Base-by-base conservation (phyloP, 2,113 vertebrate genomes). In the Sceloporus tristichus region DNA sequence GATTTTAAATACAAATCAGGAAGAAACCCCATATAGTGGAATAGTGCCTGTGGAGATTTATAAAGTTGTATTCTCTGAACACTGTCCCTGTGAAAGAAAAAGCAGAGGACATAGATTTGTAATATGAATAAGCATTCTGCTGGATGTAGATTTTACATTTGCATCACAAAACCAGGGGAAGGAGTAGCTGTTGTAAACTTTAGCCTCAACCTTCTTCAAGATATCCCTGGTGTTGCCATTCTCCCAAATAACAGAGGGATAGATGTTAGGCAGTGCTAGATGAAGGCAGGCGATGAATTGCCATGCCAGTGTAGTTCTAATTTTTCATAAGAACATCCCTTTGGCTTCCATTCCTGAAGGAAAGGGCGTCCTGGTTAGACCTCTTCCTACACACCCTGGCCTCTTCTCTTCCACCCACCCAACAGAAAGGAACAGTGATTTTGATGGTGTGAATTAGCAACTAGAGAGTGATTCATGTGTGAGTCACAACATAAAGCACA, bases 371-470 rank as follows among this genome's bases (percentile, higher is more conserved):
- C 48, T 88, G 81, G 62, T 88, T 84, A 66, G 48, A n/a, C 87
- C 16, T 70, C 27, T 70, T 88, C 74, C 81, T 70, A 78, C 25
- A 11, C 62, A 78, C 25, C n/a, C n/a, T 38, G 38, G 42, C 74
- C 81, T 84, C 62, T 88, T 78, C 73, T 65, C 53, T 78, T 62
- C 75, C 81, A 54, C 85, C 84, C 85, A 79, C 85, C 53, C 75
- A 53, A 53, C 34, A 73, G 27, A 79, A 74, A 84, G 66, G 54
- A 87, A 71, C 38, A 71, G 38, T 79, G 66, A 71, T 87, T 87
- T 38, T 78, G 85, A 87, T 87, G 85, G 89, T 79, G 76, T 48
- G 40, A 90, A 84, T 87, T 87, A 87, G 85, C 89, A 84, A 87
- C 66, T 65, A 81, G 54, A 53, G 76, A 71, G 75, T 90, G 85